Base-by-base conservation (phyloP, 2,113 vertebrate genomes). In the Pogonocichla stellata region DNA sequence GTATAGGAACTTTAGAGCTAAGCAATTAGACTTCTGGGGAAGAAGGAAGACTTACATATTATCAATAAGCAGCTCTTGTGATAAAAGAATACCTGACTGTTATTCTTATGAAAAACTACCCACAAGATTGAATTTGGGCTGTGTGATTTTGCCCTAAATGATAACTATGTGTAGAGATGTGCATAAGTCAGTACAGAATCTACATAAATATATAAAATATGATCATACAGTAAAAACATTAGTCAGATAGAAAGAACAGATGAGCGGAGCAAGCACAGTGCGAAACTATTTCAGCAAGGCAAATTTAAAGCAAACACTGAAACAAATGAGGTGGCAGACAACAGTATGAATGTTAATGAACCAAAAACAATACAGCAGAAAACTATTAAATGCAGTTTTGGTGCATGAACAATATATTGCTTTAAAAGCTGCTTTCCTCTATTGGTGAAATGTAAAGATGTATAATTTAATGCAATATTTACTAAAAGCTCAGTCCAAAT, bases 261-360 rank as follows among this genome's bases (percentile, higher is more conserved):
- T 95, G 60, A 91, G 86, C 47, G 56, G 64, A 96, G 86, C 48
- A 95, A 86, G 58, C 60, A 81, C 82, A 92, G 77, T 90, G 72
- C 94, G 93, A 87, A 96, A 83, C 93, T 96, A 94, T 92, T 97
- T 96, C 90, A 96, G 92, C 81, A 95, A 94, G 62, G 83, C 74
- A 96, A 95, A 97, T 95, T 96, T 92, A 97, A 95, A 97, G 93
- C 90, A 97, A 97, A 97, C 74, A 95, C 48, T 81, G 90, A 98
- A 96, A 96, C 92, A 96, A 95, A 95, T 85, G 95, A 97, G 90
- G 96, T 97, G 87, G 75, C 73, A 97, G 95, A 96, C 87, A 96
- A 86, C 15, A 86, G 90, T 82, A 82, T 94, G 96, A 97, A 97
- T 97, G 93, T 80, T 97, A 97, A 98, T 96, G 93, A 98, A 85